Evolutionary conservation across 2,113 vertebrate genomes (phyloP), one percentile per base, ranked within the genome.

Genomic region (Corythaixoides concolor): DNA sequence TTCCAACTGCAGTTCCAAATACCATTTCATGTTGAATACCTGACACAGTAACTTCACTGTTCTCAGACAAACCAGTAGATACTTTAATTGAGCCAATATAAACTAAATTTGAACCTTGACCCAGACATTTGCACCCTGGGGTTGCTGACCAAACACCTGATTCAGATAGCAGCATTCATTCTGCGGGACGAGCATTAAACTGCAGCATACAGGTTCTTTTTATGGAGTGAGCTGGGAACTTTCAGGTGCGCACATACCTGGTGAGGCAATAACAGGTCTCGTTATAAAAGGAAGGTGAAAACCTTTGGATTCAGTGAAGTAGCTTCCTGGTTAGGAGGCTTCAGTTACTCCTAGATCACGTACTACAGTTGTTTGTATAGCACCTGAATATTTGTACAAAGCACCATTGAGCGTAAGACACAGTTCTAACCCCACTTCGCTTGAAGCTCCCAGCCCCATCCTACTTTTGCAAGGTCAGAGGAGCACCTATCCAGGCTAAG

Each of bases 71-170:
- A 91, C 94, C 96, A 93, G 87, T 5, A 94, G 91, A 75, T 80
- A 52, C 85, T 93, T 91, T 89, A 87, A 97, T 92, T 45, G 41
- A 85, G 97, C 97, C 97, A 97, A 98, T 94, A 96, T 97, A 97
- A 98, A 98, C 97, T 97, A 98, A 96, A 97, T 53, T 85, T 96
- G 96, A 97, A 97, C 97, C 94, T 94, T 98, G 98, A 98, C 98
- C 97, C 97, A 98, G 97, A 96, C 96, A 58, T 97, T 96, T 93
- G 91, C 93, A 96, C 92, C 94, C 88, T 96, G 92, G 92, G 93
- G 94, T 85, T 97, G 96, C 95, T 97, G 95, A 96, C 93, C 95
- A 96, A 97, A 96, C 95, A 97, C 95, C 95, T 96, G 95, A 90
- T 95, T 97, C 88, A 95, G 95, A 95, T 96, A 95, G 92, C 81